These are phyloP conservation scores for Alouatta palliata DNA, from an alignment of 2,113 vertebrate genomes.

Conservation along the genomic window DNA sequence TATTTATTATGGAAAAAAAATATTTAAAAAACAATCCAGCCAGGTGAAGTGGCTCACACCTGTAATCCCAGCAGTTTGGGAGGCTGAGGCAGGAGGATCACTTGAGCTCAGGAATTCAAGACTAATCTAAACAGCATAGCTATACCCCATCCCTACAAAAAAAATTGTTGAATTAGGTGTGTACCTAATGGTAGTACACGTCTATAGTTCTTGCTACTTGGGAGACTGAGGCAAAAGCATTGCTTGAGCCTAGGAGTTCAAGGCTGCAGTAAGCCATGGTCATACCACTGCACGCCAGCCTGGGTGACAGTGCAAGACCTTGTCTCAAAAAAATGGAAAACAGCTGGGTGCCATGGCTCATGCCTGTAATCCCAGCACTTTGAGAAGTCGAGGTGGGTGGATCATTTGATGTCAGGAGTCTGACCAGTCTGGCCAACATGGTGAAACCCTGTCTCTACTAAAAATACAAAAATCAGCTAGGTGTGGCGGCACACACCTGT, in stretches of 20 bases:
- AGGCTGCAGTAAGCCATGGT: no score
- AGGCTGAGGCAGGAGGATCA: neutral
- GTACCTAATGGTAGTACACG: no score
- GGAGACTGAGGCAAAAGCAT: no score
- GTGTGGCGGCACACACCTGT: rapidly evolving
- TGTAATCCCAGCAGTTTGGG: neutral
- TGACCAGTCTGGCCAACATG: neutral
- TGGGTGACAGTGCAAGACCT: no score
- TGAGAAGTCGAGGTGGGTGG: neutral
- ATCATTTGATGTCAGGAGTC: neutral
- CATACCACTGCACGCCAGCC: no score
- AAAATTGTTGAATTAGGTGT: no score
- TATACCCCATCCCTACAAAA: neutral
- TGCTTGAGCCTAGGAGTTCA: no score
- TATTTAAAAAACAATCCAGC: neutral
- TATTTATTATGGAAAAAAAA: neutral
- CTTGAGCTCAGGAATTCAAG: neutral
- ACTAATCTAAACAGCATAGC: neutral
- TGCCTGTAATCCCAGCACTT: neutral
- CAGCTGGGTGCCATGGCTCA: neutral
- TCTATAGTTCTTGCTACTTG: no score
- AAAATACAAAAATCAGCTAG: neutral
- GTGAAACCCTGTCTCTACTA: neutral
- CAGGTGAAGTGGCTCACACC: neutral
- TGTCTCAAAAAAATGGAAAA: no score